Percentiles rank a stretch among this genome's conserved stretches.
phyloP scores from a whole-genome alignment of 2,113 vertebrate species.

The Scolopax mira region DNA sequence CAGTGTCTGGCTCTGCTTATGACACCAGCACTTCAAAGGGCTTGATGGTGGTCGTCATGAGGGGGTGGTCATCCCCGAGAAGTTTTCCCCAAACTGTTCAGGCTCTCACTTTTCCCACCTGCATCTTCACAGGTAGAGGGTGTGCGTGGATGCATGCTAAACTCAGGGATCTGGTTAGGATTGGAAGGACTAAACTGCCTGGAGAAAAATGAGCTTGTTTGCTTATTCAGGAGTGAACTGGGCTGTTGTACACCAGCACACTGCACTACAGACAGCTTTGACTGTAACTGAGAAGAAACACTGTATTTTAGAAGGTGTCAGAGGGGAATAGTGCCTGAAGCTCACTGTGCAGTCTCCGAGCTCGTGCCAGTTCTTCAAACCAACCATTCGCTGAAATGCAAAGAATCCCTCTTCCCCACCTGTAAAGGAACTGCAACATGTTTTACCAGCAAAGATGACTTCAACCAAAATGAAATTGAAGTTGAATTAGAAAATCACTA shows the following conservation, averaged over 20 bases:
- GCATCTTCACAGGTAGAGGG: neutral
- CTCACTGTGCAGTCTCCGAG: too few relatives aligned
- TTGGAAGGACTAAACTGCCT: neutral
- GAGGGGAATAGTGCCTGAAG: neutral
- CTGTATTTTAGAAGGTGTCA: neutral
- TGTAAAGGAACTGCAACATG: neutral
- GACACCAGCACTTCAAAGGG: neutral
- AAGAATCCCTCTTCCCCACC: neutral
- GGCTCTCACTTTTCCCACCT: neutral
- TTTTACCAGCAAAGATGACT: neutral
- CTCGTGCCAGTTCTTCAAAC: neutral
- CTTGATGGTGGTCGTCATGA: too few relatives aligned
- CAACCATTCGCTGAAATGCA: neutral
- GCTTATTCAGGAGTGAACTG: neutral
- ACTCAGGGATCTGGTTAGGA: neutral
- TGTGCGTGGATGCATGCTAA: fast-evolving
- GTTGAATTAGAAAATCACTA: neutral
- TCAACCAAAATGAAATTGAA: neutral
- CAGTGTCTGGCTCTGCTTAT: neutral
- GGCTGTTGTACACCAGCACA: neutral
- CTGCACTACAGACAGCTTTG: neutral
- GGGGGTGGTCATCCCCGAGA: neutral
- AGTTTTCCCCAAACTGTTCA: neutral
- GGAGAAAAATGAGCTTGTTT: neutral
- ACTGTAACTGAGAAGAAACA: neutral